Evolutionary conservation across 2,113 vertebrate genomes (phyloP), one percentile per base, ranked within the genome.

Genomic region (Mus spicilegus): DNA sequence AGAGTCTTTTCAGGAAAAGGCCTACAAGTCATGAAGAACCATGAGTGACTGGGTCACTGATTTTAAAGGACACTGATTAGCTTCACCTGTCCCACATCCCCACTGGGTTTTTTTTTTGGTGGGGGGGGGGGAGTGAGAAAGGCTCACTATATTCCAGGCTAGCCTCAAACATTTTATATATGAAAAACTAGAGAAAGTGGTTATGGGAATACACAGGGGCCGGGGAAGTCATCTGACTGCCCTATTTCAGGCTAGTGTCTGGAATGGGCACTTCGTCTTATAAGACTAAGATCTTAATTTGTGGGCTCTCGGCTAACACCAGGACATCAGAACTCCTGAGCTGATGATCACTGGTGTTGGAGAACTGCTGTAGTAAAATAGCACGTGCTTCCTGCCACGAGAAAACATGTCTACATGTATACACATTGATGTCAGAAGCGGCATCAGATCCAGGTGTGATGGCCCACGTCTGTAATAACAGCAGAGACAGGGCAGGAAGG

Each of bases 1-100:
- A 87, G 94, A n/a, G 39, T 89, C 33, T 65, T 75, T 54, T 54
- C 19, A 49, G 70, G 76, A 90, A 93, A 95, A 67, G 30, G 36
- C 33, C 42, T 65, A 92, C 84, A 39, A 56, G 39, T n/a, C 56
- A 76, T 87, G 7, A 46, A 58, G 36, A 96, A 73, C 14, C 16
- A 3, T 77, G 49, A 82, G 33, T 61, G 9, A 63, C 87, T 20
- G 84, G 54, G 63, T 86, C 90, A 36, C 33, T 39, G 56, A 19
- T 46, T 46, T 86, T 14, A 49, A 69, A 87, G 30, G 33, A 54
- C 20, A 54, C 5, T 76, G 26, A 46, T 42, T 49, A 49, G n/a
- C 10, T 72, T n/a, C 19, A 49, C 10, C 24, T 46, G 20, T 19
- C 1, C 20, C 85, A 67, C 8, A 30, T 87, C 5, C 86, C 33